Percentiles rank a stretch among this genome's conserved stretches.
Conservation (phyloP, 1,140 invertebrate genomes). For the Polypedilum pembai region DNA sequence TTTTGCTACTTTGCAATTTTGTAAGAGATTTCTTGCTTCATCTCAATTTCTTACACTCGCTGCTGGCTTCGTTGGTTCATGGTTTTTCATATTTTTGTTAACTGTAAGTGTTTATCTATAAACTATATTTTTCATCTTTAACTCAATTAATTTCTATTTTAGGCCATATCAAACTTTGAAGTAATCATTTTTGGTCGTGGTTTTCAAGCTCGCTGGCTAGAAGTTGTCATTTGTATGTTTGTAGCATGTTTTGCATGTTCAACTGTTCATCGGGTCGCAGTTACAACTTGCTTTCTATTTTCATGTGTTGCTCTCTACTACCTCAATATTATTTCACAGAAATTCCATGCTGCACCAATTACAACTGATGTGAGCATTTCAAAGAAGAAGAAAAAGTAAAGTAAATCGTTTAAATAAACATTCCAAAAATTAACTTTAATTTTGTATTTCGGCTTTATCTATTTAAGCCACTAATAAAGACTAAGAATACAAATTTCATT, state of each 20-base stretch:
- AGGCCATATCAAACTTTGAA: constrained; percentile 40
- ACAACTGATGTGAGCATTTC: neutral
- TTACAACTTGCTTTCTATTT: constrained; percentile 41
- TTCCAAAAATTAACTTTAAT: neutral
- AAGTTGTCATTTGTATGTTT: constrained; percentile 40
- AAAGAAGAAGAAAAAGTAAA: constrained; percentile 30
- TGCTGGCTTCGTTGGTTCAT: constrained; percentile 38
- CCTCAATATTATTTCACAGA: constrained; percentile 40
- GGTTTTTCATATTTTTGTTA: constrained; percentile 34
- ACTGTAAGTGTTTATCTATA: constrained; percentile 20
- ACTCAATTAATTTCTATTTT: constrained; percentile 35
- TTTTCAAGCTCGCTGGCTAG: constrained; percentile 42
- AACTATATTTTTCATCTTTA: neutral
- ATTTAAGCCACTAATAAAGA: no score
- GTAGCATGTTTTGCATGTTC: constrained; percentile 37
- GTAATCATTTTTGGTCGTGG: constrained; percentile 39
- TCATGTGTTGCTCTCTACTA: constrained; percentile 40
- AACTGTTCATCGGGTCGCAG: constrained; percentile 42
- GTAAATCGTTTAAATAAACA: neutral
- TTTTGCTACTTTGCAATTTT: constrained; percentile 36
- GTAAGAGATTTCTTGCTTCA: constrained; percentile 38
- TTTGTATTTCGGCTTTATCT: neutral
- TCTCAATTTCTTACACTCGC: constrained; percentile 39
- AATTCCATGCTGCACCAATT: constrained; percentile 35
- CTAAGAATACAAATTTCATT: no score